A percentile compares a stretch with the other conserved stretches of the same genome.
Evolutionary conservation across 1,140 invertebrate genomes (phyloP).

Genomic region (Neoseiulus cucumeris): DNA sequence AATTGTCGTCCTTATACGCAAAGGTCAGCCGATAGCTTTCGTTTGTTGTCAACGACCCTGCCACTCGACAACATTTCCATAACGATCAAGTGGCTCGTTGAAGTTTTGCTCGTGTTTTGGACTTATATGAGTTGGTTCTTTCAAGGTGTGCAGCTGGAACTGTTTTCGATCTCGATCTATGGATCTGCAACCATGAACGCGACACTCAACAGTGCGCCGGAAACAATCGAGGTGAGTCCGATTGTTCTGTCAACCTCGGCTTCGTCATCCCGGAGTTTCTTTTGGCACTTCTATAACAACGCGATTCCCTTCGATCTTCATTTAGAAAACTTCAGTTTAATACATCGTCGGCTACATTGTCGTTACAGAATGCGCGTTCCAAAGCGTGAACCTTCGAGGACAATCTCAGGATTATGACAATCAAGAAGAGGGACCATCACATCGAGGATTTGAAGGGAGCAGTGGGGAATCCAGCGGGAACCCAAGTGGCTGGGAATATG

Average conservation of each 20-base stretch:
- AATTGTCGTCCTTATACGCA: conserved; percentile 5
- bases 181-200: background rate
- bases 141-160: no score
- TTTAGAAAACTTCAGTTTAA: background rate
- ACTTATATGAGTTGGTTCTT: no score
- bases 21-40: background rate
- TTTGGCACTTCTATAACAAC: background rate
- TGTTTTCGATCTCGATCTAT: no score
- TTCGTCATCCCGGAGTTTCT: background rate
- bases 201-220: background rate
- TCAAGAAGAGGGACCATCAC: background rate
- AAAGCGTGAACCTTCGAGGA: background rate
- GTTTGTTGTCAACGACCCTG: no score
- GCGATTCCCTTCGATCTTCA: background rate
- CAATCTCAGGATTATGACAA: background rate
- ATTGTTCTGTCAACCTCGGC: background rate
- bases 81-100: no score
- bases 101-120: no score
- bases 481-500: background rate
- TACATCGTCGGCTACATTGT: background rate
- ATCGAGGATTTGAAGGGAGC: background rate
- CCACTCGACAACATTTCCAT: no score
- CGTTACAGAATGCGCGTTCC: background rate
- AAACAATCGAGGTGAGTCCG: background rate
- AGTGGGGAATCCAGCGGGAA: background rate